phyloP scores from a whole-genome alignment of 2,888 invertebrate species.

The Prostheceraeus crozeri region DNA sequence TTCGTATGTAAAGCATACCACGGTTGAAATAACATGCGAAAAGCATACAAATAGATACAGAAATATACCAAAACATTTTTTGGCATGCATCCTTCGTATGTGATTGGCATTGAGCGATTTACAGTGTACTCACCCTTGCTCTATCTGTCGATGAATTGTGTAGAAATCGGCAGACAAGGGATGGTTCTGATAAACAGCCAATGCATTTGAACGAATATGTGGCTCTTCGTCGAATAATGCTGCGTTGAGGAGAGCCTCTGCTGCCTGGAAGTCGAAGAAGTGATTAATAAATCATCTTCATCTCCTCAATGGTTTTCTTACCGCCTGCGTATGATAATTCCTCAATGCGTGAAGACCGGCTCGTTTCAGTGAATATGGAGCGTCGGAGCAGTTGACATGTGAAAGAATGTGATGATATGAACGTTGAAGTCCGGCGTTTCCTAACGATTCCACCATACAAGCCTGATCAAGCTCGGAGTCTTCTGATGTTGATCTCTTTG shows the following conservation, averaged over 20 bases:
- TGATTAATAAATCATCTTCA: no score
- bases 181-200: neutral
- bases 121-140: constrained; percentile 2
- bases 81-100: no score
- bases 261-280: neutral
- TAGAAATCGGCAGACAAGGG: neutral
- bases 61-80: no score
- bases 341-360: constrained; percentile 5
- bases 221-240: constrained; percentile 18
- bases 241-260: constrained; percentile 1
- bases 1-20: no score
- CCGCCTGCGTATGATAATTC: no score
- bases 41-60: no score
- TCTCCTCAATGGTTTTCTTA: no score
- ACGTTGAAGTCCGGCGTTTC: neutral
- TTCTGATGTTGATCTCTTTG: no score
- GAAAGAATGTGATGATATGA: neutral
- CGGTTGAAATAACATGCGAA: no score
- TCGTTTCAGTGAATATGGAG: constrained; percentile 9
- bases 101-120: no score
- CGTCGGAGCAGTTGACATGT: neutral
- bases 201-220: constrained; percentile 4
- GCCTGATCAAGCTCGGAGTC: no score
- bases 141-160: neutral
- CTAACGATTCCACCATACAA: neutral